Base-by-base conservation (phyloP, 1,140 invertebrate genomes). In the Zaprionus davidi region DNA sequence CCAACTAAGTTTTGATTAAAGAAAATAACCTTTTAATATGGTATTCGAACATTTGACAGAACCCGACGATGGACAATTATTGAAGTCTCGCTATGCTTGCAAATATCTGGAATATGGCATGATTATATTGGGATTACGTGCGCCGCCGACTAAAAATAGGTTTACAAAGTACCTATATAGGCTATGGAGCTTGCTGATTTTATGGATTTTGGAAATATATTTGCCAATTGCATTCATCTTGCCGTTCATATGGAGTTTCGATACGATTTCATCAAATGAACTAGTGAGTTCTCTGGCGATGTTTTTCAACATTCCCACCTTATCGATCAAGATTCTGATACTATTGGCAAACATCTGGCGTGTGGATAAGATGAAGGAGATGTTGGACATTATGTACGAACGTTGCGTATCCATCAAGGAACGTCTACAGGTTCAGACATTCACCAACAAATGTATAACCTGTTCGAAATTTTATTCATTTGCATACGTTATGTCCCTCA, bases 321-420 rank as follows among this genome's bases (percentile, higher is more conserved):
- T 51, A 7, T 38, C 51, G 2, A 46, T 74, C 1, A 74, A 74
- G 26, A 34, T 81, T 0, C 2, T 76, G 0, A 59, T 73, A 9
- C 44, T 76, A 6, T 11, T 51, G 3, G 0, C 56, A 5, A 34
- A 74, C 24, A 15, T 64, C 0, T 46, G 51, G 57, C 44, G 71
- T 11, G 67, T 84, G 3, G 17, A 76, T n/a, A 71, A 69, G 51
- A 60, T 65, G n/a, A 71, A 81, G 12, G 22, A 72, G 4, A 46
- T 75, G 4, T 17, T 85, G 11, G 51, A 15, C 7, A 1, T 26
- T 0, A 51, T 85, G 71, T 79, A 84, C 38, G 31, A 59, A 12
- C 71, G 78, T 2, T 81, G 81, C n/a, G 26, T 13, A 0, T 31
- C 20, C 1, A 1, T 55, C 3, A 9, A 24, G 7, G 64, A 84